Evolutionary conservation across 64 coral and sea anemone species (phyloP), one percentile per base, ranked within the genome.

Genomic region (Stichodactyla mertensii): DNA sequence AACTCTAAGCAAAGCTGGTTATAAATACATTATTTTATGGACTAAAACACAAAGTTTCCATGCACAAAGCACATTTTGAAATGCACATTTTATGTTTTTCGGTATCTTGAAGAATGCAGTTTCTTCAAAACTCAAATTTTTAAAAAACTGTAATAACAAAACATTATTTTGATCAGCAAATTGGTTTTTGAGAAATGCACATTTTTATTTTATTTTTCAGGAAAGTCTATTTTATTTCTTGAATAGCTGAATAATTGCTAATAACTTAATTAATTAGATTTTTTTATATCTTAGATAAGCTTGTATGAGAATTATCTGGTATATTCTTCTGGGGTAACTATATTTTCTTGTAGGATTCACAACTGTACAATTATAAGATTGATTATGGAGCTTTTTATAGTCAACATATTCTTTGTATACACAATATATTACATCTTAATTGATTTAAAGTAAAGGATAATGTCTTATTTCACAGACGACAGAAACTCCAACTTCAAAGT

Each of bases 351-450:
- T 31, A 74, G 26, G 69, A 74, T 74, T 74, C 27, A 74, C 27
- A 74, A 74, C 69, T 74, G 69, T 74, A 74, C 69, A 74, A 27
- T 74, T 74, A 74, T 74, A 74, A 28, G 69, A 74, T 74, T 74
- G 69, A 74, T 74, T 74, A 74, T 12, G 69, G 36, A 69, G 19
- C 7, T 69, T 69, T 69, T 69, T 8, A 69, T 69, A 69, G 64
- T 24, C 64, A 69, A 69, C 18, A 20, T 20, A 69, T 69, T 69
- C 16, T 69, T 69, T 22, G 19, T 69, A 74, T 74, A 74, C 69
- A 74, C 69, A 74, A 28, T 74, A 74, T 74, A 74, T 74, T 74
- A 74, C 69, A 74, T 74, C 24, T 74, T 74, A 74, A 9, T 27
- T 74, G 24, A 14, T 27, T 28, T 74, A 27, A 7, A n/a, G 24